Evolutionary conservation across 2,797 vertebrate species (phyloP).

Genomic region (Acipenser transmontanus): DNA sequence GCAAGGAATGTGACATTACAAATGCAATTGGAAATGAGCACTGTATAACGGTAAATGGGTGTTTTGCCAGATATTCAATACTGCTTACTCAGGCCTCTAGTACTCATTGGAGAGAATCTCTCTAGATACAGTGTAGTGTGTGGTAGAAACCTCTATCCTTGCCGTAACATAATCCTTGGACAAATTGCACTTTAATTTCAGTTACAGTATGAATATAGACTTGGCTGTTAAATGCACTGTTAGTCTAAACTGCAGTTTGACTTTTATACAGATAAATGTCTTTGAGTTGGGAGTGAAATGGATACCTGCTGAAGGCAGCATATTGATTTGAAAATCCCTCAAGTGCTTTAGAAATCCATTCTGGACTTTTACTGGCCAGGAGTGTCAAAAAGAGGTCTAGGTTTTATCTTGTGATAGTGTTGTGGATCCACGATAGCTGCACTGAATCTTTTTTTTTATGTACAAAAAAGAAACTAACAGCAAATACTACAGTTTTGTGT

Average conservation of each 20-base stretch:
- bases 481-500: no score
- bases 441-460: no score
- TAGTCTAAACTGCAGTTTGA: conserved; percentile 72
- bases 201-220: conserved; percentile 62
- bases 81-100: neutral
- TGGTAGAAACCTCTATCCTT: neutral
- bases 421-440: no score
- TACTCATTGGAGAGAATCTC: neutral
- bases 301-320: conserved; percentile 54
- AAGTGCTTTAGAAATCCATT: conserved; percentile 48
- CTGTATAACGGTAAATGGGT: neutral
- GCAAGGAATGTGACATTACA: neutral
- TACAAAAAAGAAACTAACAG: no score
- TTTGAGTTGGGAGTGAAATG: conserved; percentile 60
- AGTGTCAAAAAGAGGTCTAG: neutral
- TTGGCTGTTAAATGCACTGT: conserved; percentile 60
- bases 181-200: conserved; percentile 75
- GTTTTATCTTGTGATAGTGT: no score
- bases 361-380: conserved; percentile 27
- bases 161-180: conserved; percentile 63
- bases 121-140: neutral
- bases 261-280: conserved; percentile 73
- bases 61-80: conserved; percentile 4
- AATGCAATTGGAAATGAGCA: neutral
- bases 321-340: conserved; percentile 65